A percentile compares a stretch with the other conserved stretches of the same genome.
phyloP scores from a whole-genome alignment of 1,140 invertebrate species.

The Bicyclus anynana region DNA sequence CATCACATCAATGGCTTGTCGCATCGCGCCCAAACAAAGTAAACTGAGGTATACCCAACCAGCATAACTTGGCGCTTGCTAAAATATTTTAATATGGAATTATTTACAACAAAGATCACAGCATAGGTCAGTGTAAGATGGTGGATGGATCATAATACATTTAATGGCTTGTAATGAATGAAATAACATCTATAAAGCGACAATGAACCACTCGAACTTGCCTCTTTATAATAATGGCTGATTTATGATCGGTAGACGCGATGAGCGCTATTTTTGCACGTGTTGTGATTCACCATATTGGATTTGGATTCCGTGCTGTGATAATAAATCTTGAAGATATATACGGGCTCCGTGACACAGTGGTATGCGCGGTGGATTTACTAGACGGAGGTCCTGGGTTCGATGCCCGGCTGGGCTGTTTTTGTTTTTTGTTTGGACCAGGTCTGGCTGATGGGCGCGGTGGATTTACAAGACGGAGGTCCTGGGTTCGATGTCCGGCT shows the following conservation, averaged over 20 bases:
- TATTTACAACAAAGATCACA: conserved; percentile 3
- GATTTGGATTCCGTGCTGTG: neutral
- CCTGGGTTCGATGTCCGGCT: no score
- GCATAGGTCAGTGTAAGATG: conserved; percentile 36
- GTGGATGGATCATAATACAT: conserved; percentile 63
- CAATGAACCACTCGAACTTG: conserved; percentile 71
- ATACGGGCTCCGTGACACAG: no score
- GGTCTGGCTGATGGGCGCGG: no score
- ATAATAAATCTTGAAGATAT: conserved; percentile 7
- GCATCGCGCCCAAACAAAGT: conserved; percentile 64
- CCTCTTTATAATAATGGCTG: conserved; percentile 66
- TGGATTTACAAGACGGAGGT: no score
- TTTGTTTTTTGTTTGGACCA: no score
- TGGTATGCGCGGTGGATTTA: no score
- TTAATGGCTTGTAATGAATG: conserved; percentile 75
- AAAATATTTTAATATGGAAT: conserved; percentile 22
- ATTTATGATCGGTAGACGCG: conserved; percentile 63
- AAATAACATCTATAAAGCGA: conserved; percentile 73
- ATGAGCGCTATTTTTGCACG: conserved; percentile 65
- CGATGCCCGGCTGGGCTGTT: no score
- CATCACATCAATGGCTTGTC: conserved; percentile 67
- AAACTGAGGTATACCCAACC: conserved; percentile 58
- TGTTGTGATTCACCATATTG: conserved; percentile 43
- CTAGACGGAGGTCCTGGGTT: no score
- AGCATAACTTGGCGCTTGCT: conserved; percentile 33